A percentile compares a stretch with the other conserved stretches of the same genome.
These are phyloP conservation scores for Sebastes variabilis DNA, from an alignment of 2,797 vertebrate species.

Conservation along the genomic window DNA sequence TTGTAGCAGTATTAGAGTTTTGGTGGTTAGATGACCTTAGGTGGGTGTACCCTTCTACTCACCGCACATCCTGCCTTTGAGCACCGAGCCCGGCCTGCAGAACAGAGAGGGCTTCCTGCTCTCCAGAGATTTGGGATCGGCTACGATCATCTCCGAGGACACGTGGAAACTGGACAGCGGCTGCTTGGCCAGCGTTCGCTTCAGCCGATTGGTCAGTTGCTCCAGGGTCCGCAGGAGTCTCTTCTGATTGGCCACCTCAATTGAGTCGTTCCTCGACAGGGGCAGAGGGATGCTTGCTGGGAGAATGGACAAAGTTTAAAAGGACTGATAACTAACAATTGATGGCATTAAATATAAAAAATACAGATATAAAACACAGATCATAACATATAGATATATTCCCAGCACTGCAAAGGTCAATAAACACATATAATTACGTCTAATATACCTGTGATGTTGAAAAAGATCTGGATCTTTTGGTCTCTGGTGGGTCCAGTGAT, in stretches of 20 bases:
- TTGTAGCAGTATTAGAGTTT: neutral
- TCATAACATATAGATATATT: neutral
- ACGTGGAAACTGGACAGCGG: conserved; percentile 93
- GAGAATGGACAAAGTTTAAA: conserved; percentile 78
- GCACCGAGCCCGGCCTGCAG: conserved; percentile 93
- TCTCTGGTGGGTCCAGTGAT: conserved; percentile 84
- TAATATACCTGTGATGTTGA: conserved; percentile 95
- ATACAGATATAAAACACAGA: neutral
- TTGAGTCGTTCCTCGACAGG: conserved; percentile 91
- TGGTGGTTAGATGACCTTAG: neutral
- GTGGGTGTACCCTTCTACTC: conserved; percentile 64
- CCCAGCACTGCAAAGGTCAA: neutral
- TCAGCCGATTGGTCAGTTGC: conserved; percentile 92
- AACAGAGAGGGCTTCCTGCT: conserved; percentile 90
- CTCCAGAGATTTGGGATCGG: conserved; percentile 94
- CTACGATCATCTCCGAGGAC: conserved; percentile 91
- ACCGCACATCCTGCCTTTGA: conserved; percentile 97
- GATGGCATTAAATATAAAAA: neutral
- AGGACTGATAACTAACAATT: neutral
- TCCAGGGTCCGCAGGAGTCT: conserved; percentile 93
- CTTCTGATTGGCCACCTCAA: conserved; percentile 92
- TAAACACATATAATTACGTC: neutral
- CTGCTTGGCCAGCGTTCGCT: conserved; percentile 90
- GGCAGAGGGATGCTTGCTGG: conserved; percentile 97
- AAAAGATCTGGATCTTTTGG: conserved; percentile 97